These are phyloP conservation scores for Atta texana DNA, from an alignment of 1,140 invertebrate genomes.

Conservation along the genomic window DNA sequence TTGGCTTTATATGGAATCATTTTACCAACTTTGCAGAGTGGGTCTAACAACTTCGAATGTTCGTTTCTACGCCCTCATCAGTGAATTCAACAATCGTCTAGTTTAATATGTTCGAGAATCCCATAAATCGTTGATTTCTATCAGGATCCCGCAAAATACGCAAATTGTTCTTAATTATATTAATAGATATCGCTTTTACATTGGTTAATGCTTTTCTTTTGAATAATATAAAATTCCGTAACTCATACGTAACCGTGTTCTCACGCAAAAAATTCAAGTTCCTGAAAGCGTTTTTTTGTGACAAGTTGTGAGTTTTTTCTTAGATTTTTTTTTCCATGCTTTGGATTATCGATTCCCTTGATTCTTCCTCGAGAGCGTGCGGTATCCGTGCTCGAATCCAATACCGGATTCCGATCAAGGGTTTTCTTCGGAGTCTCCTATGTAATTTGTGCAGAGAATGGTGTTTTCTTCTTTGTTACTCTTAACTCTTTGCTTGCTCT, in stretches of 20 bases:
- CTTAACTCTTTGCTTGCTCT: too few relatives aligned
- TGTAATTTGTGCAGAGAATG: neutral
- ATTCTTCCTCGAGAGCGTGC: neutral
- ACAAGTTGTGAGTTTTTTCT: neutral
- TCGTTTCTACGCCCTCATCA: neutral
- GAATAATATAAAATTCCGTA: neutral
- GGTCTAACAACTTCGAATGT: neutral
- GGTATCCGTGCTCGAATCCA: neutral
- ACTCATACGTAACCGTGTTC: neutral
- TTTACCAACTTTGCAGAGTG: neutral
- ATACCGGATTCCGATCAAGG: neutral
- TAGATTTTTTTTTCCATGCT: neutral
- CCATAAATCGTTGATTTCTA: neutral
- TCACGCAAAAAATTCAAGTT: neutral
- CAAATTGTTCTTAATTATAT: neutral
- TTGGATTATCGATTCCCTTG: neutral
- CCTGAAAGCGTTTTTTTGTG: neutral
- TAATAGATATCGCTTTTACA: neutral
- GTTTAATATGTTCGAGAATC: neutral
- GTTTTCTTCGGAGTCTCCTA: neutral
- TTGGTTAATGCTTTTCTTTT: neutral
- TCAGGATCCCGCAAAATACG: neutral
- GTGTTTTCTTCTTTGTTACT: too few relatives aligned
- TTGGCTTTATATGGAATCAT: neutral
- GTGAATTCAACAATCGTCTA: neutral